Conservation (phyloP, 2,113 vertebrate species). For the Pterophyllum scalare region DNA sequence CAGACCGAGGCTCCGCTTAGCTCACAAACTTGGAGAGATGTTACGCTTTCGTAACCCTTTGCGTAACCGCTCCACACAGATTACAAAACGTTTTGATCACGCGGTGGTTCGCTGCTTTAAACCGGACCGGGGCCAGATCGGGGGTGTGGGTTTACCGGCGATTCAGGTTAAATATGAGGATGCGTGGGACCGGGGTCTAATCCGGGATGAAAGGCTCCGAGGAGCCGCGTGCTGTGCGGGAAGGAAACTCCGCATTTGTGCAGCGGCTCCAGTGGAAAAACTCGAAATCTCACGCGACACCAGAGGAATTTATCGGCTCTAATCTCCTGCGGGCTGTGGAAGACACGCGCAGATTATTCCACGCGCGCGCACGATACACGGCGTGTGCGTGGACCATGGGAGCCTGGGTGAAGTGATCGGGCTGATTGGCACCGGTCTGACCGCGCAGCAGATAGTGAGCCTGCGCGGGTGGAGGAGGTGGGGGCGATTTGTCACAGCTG, state of each 20-base stretch:
- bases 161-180: neutral
- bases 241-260: neutral
- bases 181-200: neutral
- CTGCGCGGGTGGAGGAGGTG: neutral
- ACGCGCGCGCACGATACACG: neutral
- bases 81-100: conserved; percentile 60
- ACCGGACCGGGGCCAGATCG: too few relatives aligned
- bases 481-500: conserved; percentile 41
- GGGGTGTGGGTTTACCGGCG: neutral
- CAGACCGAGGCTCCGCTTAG: neutral
- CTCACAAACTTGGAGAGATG: conserved; percentile 12
- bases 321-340: conserved; percentile 12
- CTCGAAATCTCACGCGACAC: neutral
- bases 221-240: neutral
- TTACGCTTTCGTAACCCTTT: conserved; percentile 71
- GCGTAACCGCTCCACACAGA: conserved; percentile 59
- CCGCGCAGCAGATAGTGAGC: neutral
- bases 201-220: rapidly evolving
- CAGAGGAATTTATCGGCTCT: neutral
- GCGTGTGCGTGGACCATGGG: neutral
- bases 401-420: conserved; percentile 26
- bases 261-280: neutral
- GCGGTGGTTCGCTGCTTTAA: neutral
- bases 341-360: conserved; percentile 3
- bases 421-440: conserved; percentile 28